These are phyloP conservation scores for Cheilosia vulpina DNA, from an alignment of 2,888 invertebrate species.

Conservation along the genomic window DNA sequence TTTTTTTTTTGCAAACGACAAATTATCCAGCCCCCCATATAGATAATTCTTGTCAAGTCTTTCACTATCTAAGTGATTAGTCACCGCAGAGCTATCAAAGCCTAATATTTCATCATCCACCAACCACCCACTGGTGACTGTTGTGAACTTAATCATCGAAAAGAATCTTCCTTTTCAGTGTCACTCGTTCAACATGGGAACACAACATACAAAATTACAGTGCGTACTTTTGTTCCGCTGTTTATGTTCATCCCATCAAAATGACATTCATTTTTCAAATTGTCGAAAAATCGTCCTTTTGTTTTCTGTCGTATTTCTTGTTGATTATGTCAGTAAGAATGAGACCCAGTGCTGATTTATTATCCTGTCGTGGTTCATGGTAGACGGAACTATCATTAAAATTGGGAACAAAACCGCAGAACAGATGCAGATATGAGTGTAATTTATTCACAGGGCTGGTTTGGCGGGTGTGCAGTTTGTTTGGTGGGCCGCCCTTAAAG, in stretches of 20 bases:
- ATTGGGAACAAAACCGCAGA: not conserved
- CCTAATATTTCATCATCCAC: constrained; percentile 13
- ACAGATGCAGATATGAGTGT: no score
- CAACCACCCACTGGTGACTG: not conserved
- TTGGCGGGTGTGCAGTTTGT: no score
- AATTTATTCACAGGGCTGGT: no score
- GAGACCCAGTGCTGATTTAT: constrained; percentile 33
- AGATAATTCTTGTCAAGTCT: constrained; percentile 4
- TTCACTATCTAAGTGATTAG: constrained; percentile 15
- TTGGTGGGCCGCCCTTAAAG: no score
- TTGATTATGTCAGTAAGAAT: constrained; percentile 26
- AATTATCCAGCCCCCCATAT: not conserved
- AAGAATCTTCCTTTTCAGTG: constrained; percentile 7
- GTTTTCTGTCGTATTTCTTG: not conserved
- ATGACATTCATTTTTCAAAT: constrained; percentile 48
- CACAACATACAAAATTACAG: constrained; percentile 28
- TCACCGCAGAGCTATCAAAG: constrained; percentile 13
- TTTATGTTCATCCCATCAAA: not conserved
- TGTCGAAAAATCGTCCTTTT: constrained; percentile 27
- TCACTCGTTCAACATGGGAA: constrained; percentile 20
- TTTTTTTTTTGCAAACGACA: not conserved
- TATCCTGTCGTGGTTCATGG: constrained; percentile 29
- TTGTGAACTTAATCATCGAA: constrained; percentile 21
- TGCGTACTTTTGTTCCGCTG: constrained; percentile 2
- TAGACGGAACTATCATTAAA: constrained; percentile 24